phyloP scores from a whole-genome alignment of 2,113 vertebrate species.

The Dolichallabes microphthalmus region DNA sequence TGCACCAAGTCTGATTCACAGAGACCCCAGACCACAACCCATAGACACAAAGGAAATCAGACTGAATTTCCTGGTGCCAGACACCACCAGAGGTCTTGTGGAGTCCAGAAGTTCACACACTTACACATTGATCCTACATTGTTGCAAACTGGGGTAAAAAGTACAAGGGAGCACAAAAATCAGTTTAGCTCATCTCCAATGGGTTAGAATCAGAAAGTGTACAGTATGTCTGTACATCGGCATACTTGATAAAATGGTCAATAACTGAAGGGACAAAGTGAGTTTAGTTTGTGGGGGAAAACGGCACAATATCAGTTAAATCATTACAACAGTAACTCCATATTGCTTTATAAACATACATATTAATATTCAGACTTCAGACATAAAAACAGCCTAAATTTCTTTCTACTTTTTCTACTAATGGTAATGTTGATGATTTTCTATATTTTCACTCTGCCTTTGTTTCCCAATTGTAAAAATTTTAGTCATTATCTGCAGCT shows the following conservation, averaged over 20 bases:
- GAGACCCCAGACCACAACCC: no score
- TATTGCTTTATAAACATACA: neutral
- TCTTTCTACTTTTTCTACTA: neutral
- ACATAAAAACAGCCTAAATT: neutral
- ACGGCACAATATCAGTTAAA: neutral
- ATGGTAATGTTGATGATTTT: neutral
- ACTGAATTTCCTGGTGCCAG: no score
- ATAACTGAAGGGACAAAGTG: neutral
- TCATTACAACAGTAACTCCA: neutral
- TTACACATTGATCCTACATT: neutral
- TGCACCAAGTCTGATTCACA: no score
- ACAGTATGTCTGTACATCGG: no score
- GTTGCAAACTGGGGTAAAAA: neutral
- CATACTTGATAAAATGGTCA: neutral
- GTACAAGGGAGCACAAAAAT: neutral
- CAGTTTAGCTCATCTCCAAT: neutral
- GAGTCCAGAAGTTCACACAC: no score
- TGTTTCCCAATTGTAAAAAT: neutral
- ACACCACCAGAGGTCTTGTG: no score
- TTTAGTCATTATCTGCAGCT: neutral
- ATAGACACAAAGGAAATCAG: no score
- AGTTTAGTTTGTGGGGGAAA: neutral
- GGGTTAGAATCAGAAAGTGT: no score
- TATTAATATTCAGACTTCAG: neutral
- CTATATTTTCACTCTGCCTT: neutral